Conservation (phyloP, 1,140 invertebrate genomes). For the Anadara kagoshimensis region DNA sequence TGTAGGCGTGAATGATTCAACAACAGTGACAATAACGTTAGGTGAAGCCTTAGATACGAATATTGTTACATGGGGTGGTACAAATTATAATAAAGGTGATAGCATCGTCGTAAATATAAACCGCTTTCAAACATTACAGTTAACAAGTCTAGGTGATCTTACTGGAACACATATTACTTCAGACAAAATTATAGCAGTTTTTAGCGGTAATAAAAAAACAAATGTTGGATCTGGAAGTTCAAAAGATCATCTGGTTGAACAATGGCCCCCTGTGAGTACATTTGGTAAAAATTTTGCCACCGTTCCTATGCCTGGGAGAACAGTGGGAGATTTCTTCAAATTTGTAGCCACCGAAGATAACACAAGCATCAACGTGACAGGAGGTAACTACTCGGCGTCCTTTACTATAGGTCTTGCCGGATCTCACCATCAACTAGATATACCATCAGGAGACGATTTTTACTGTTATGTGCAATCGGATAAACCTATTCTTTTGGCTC, state of each 20-base stretch:
- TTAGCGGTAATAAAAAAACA: conserved; percentile 36
- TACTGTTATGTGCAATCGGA: conserved; percentile 22
- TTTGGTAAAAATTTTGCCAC: conserved; percentile 34
- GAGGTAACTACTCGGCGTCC: neutral
- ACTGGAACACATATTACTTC: conserved; percentile 23
- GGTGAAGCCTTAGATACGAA: neutral
- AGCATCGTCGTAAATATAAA: conserved; percentile 25
- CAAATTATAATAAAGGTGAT: neutral
- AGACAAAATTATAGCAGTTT: conserved; percentile 20
- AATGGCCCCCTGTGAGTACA: conserved; percentile 20
- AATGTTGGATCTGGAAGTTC: conserved; percentile 13
- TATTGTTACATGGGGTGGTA: conserved; percentile 20
- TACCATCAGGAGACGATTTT: conserved; percentile 13
- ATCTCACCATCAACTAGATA: conserved; percentile 25
- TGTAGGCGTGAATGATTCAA: conserved; percentile 33
- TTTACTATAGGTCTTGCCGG: conserved; percentile 19
- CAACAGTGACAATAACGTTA: conserved; percentile 12
- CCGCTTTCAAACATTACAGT: conserved; percentile 22
- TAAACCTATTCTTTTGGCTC: conserved; percentile 23
- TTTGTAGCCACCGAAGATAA: conserved; percentile 31
- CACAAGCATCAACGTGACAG: conserved; percentile 20
- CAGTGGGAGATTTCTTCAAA: conserved; percentile 29
- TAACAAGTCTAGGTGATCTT: conserved; percentile 23
- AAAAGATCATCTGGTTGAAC: conserved; percentile 32
- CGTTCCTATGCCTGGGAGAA: conserved; percentile 28